phyloP scores from a whole-genome alignment of 2,888 invertebrate species.

The Dasysyrphus albostriatus region DNA sequence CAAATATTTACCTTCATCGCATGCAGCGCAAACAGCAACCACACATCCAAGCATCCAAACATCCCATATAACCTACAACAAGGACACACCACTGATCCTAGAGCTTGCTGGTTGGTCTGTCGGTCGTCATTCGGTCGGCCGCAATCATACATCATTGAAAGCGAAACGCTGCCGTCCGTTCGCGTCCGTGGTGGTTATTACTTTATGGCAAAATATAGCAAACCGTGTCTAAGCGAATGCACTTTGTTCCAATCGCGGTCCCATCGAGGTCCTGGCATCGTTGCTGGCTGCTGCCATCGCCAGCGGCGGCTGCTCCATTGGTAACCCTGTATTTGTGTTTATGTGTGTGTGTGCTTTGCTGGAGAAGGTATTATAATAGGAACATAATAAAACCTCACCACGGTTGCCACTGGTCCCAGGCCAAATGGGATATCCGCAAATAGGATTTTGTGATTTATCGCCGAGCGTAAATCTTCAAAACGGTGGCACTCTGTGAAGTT shows the following conservation, averaged over 20 bases:
- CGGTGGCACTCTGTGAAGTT: constrained; percentile 36
- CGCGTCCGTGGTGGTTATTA: constrained; percentile 57
- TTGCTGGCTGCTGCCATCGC: background rate
- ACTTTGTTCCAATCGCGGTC: constrained; percentile 46
- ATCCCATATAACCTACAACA: background rate
- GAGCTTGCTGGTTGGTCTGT: constrained; percentile 1
- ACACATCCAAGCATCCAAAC: constrained; percentile 14
- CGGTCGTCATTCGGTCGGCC: constrained; percentile 23
- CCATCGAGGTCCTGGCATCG: constrained; percentile 9
- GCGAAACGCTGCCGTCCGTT: constrained; percentile 17
- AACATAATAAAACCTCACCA: constrained; percentile 67
- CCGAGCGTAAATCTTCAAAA: constrained; percentile 60
- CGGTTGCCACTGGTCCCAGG: constrained; percentile 35
- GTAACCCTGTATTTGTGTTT: background rate
- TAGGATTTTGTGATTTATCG: constrained; percentile 71
- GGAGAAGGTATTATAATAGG: constrained; percentile 43
- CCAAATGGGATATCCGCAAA: constrained; percentile 72
- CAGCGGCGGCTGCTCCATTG: background rate
- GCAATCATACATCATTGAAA: constrained; percentile 66
- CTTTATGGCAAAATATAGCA: constrained; percentile 32
- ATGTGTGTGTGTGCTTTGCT: background rate
- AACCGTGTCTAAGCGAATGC: constrained; percentile 41
- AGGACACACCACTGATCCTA: constrained; percentile 17
- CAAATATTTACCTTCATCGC: constrained; percentile 72
- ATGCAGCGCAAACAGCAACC: constrained; percentile 2